Conservation (phyloP, 2,797 vertebrate species). For the Sebastes kiyomatsui region DNA sequence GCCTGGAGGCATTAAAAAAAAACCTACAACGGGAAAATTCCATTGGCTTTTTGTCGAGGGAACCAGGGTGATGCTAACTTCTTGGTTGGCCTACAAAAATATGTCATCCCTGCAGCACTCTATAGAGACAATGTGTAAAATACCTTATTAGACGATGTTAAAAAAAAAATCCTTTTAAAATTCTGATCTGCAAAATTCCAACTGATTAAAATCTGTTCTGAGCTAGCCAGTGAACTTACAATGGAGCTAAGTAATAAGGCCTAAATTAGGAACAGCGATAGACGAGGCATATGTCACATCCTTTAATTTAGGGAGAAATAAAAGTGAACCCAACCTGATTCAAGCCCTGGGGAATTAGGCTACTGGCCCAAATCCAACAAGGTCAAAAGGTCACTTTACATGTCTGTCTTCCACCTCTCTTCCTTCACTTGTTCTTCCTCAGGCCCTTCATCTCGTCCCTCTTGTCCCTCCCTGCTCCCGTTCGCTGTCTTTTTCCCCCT, state of each 20-base stretch:
- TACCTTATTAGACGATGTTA: not conserved
- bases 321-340: not conserved
- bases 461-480: not conserved
- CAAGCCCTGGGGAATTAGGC: not conserved
- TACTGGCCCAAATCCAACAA: not conserved
- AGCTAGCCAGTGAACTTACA: not conserved
- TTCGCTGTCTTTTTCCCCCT: slow-evolving; percentile 12
- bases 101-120: no score
- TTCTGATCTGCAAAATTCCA: not conserved
- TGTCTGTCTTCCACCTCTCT: not conserved
- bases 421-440: not conserved
- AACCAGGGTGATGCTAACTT: no score
- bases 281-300: not conserved
- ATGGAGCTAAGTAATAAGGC: not conserved
- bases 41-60: no score
- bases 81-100: not conserved
- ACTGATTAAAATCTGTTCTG: not conserved
- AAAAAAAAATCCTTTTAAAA: not conserved
- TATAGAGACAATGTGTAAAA: not conserved
- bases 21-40: not conserved
- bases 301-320: not conserved
- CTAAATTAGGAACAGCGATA: not conserved
- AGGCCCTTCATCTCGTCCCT: not conserved
- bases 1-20: not conserved
- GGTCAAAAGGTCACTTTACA: slow-evolving; percentile 32